Evolutionary conservation across 2,797 vertebrate genomes (phyloP), one percentile per base, ranked within the genome.

Genomic region (Typhlichthys subterraneus): DNA sequence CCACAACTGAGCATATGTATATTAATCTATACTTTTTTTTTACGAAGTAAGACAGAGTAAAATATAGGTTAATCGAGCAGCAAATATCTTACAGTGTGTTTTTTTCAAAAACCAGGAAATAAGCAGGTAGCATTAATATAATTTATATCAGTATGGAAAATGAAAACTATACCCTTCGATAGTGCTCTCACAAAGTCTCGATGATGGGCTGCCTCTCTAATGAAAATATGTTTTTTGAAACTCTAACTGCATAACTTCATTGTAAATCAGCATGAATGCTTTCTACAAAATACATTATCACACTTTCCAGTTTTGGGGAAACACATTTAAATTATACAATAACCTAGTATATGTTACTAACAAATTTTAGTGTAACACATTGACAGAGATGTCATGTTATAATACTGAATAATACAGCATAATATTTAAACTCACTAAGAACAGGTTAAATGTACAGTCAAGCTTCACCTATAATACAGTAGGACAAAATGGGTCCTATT

Each of bases 1-100:
- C 2, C 33, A 57, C 7, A 14, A 23, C 53, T 13, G 8, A 14
- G 42, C 51, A n/a, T 17, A 10, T 42, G 4, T 56, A 53, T 53
- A 12, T 53, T 2, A 6, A 2, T 11, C 10, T 47, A 6, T 59
- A 33, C 65, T 57, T 61, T 31, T 54, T 0, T 31, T 59, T 64
- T 51, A 23, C 19, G 58, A 73, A 61, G 1, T 29, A 59, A 66
- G 29, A 6, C 42, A 33, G 8, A 59, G 50, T 62, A 29, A 81
- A 72, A 77, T 54, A 33, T 65, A 70, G 56, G 63, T 42, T 67
- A 65, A 56, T 46, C 64, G 59, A 75, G 65, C 33, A n/a, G 65
- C 47, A 64, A 15, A 56, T 67, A 57, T 45, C 45, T 52, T 54
- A 61, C 23, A 60, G 63, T 53, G 57, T 10, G 56, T 63, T 63